Percentiles rank a stretch among this genome's conserved stretches.
Evolutionary conservation across 2,888 invertebrate genomes (phyloP).

Genomic region (Stramonita haemastoma): DNA sequence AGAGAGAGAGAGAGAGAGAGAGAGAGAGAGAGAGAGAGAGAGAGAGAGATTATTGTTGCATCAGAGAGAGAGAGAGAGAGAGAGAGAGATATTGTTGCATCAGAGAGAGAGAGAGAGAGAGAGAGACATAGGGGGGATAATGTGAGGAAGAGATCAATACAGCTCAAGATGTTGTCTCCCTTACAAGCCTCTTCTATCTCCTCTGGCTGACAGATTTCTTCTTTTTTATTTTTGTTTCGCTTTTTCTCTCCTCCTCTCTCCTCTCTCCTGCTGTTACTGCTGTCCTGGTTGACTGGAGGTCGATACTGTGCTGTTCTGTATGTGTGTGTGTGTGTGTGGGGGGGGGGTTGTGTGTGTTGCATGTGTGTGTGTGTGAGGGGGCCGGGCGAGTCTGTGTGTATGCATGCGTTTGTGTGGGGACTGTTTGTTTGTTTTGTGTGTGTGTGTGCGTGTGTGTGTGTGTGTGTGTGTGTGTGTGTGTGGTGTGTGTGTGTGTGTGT

Average conservation of each 20-base stretch:
- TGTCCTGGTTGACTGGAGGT: no score
- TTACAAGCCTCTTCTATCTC: not conserved
- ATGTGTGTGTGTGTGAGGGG: not conserved
- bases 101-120: not conserved
- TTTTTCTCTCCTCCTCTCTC: no score
- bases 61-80: not conserved
- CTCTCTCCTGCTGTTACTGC: no score
- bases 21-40: no score
- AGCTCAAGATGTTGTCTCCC: no score
- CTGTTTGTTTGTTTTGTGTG: not conserved
- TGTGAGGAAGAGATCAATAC: no score
- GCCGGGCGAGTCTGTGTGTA: not conserved
- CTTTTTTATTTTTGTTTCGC: no score
- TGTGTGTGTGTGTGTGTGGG: not conserved
- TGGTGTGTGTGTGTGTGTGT: not conserved
- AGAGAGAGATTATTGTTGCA: no score
- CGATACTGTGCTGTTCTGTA: no score
- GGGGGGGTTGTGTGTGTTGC: not conserved
- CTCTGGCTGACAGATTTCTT: not conserved
- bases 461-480: not conserved
- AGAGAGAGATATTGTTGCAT: not conserved
- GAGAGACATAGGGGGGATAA: not conserved
- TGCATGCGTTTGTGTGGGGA: not conserved
- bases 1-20: no score
- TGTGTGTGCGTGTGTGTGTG: not conserved